A percentile compares a stretch with the other conserved stretches of the same genome.
Conservation (phyloP, 2,888 invertebrate species). For the Phengaris alcon region DNA sequence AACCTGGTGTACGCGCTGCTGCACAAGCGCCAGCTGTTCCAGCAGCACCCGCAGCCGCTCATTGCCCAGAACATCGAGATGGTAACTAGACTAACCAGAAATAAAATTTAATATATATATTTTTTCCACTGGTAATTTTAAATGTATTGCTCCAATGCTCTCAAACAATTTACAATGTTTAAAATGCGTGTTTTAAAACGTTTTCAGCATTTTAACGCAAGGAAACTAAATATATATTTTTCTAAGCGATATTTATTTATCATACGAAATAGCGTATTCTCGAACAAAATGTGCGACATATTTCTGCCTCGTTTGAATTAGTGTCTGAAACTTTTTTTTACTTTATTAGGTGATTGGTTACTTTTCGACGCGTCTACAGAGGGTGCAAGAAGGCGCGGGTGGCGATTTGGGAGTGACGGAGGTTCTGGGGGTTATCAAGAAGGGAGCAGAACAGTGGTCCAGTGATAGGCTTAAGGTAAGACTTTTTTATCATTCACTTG, state of each 20-base stretch:
- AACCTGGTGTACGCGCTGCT: conserved; percentile 97
- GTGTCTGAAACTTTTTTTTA: conserved; percentile 25
- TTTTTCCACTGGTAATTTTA: neutral
- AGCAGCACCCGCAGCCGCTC: conserved; percentile 90
- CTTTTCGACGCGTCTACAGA: conserved; percentile 80
- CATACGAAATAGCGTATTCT: no score
- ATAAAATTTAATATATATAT: neutral
- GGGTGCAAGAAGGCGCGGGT: conserved; percentile 82
- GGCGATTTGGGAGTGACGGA: conserved; percentile 89
- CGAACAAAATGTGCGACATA: no score
- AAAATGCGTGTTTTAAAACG: no score
- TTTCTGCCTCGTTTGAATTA: neutral
- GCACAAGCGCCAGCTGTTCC: conserved; percentile 94
- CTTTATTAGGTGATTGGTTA: conserved; percentile 79
- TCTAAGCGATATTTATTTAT: no score
- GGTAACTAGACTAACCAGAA: conserved; percentile 72
- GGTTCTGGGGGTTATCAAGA: conserved; percentile 92
- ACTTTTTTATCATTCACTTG: neutral
- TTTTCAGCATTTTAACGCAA: no score
- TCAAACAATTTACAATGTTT: no score
- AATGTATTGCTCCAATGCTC: no score
- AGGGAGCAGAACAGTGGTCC: conserved; percentile 96
- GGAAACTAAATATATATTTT: no score
- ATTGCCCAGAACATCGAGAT: conserved; percentile 97
- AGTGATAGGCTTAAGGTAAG: conserved; percentile 93